A percentile compares a stretch with the other conserved stretches of the same genome.
Evolutionary conservation across 2,113 vertebrate genomes (phyloP).

Genomic region (Platichthys stellatus): DNA sequence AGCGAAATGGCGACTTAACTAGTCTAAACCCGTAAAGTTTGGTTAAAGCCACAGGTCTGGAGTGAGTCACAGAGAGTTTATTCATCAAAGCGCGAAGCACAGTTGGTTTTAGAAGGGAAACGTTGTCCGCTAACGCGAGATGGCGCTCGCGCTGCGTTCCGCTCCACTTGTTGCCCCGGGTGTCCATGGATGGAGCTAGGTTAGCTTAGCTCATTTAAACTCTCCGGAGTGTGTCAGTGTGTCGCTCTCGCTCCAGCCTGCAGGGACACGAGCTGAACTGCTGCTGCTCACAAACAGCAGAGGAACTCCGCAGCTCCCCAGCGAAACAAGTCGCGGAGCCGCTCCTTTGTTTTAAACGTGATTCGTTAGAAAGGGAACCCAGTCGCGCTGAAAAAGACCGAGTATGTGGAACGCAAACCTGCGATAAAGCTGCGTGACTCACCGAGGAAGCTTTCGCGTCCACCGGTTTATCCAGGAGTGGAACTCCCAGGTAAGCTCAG

Average conservation of each 20-base stretch:
- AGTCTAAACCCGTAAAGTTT: neutral
- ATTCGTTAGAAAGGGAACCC: neutral
- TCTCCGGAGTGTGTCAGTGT: slow-evolving; percentile 58
- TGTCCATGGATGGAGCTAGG: slow-evolving; percentile 49
- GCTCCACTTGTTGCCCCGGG: slow-evolving; percentile 30
- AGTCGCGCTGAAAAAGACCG: neutral
- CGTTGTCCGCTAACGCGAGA: slow-evolving; percentile 36
- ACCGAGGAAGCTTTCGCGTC: slow-evolving; percentile 42
- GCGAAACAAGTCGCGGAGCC: neutral
- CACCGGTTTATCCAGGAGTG: slow-evolving; percentile 55
- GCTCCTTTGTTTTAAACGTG: neutral
- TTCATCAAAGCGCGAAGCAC: neutral
- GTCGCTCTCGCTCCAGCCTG: slow-evolving; percentile 25
- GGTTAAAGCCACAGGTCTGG: neutral
- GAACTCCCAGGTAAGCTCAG: slow-evolving; percentile 62
- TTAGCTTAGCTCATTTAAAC: slow-evolving; percentile 72
- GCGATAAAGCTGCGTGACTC: slow-evolving; percentile 38
- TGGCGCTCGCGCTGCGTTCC: slow-evolving; percentile 43
- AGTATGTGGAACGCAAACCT: neutral
- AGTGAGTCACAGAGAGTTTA: neutral
- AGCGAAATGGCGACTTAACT: neutral
- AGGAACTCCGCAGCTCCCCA: neutral
- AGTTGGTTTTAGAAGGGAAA: neutral
- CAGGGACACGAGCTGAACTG: slow-evolving; percentile 12
- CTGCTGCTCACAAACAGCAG: neutral